Conservation (phyloP, 1,140 invertebrate species). For the Zaprionus ornatus region DNA sequence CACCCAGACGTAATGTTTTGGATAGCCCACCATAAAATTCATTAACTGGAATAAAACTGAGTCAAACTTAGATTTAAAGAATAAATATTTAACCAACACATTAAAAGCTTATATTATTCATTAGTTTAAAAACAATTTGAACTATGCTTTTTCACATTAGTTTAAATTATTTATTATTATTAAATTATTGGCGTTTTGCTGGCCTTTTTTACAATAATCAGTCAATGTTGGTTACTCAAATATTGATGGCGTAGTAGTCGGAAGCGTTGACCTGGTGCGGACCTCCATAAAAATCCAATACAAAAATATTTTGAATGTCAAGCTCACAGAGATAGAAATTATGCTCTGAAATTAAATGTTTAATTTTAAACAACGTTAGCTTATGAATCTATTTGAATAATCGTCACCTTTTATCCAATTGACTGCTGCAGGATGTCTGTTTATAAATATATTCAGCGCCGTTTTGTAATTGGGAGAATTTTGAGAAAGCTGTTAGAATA, state of each 20-base stretch:
- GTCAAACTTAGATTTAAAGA: conserved; percentile 12
- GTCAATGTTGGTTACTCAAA: conserved; percentile 22
- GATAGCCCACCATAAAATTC: conserved; percentile 5
- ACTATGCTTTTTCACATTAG: too few relatives aligned
- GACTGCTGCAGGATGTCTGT: conserved; percentile 88
- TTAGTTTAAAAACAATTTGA: neutral
- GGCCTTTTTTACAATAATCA: neutral
- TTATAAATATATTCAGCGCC: conserved; percentile 87
- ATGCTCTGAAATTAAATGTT: conserved; percentile 86
- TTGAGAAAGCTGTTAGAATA: conserved; percentile 85
- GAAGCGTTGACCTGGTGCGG: conserved; percentile 86
- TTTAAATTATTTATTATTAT: too few relatives aligned
- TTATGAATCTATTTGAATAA: conserved; percentile 45
- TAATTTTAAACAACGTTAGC: neutral
- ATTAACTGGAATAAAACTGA: conserved; percentile 6
- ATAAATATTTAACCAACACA: conserved; percentile 21
- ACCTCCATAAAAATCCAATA: conserved; percentile 91
- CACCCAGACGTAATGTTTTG: conserved; percentile 69
- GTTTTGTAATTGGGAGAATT: conserved; percentile 86
- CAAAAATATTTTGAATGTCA: conserved; percentile 88
- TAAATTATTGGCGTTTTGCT: neutral
- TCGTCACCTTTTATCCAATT: conserved; percentile 85
- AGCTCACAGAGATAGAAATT: conserved; percentile 90
- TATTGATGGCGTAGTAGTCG: conserved; percentile 85
- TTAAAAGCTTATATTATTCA: neutral